Percentiles rank a stretch among this genome's conserved stretches.
Evolutionary conservation across 2,113 vertebrate genomes (phyloP).

Genomic region (Lophotis ruficrista): DNA sequence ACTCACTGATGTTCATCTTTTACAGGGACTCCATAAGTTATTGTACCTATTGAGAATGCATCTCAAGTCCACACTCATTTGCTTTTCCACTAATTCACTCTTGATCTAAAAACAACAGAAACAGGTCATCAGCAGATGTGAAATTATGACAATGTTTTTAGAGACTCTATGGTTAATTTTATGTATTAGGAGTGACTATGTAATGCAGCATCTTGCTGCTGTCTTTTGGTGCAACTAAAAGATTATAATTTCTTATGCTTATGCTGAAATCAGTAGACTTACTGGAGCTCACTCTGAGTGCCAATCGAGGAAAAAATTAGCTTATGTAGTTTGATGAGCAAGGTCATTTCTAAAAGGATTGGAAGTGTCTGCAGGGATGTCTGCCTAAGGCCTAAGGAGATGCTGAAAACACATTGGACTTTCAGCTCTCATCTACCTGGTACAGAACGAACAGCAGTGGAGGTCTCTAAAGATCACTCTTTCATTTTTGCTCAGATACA

Average conservation of each 20-base stretch:
- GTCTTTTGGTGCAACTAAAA: neutral
- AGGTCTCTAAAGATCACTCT: neutral
- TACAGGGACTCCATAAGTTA: neutral
- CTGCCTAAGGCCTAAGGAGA: neutral
- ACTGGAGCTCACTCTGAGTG: neutral
- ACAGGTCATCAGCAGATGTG: neutral
- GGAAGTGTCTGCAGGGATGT: neutral
- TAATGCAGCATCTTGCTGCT: neutral
- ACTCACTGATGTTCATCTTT: neutral
- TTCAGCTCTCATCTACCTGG: neutral
- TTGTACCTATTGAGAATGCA: neutral
- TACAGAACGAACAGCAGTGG: neutral
- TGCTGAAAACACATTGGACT: neutral
- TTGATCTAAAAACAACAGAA: neutral
- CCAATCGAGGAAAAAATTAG: neutral
- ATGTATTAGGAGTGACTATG: accelerated
- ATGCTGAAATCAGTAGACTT: neutral
- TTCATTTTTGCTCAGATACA: neutral
- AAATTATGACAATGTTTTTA: neutral
- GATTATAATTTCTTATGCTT: neutral
- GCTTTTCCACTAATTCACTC: neutral
- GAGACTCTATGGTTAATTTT: neutral
- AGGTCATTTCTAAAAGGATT: neutral
- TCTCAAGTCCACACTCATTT: neutral
- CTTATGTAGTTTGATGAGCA: neutral